These are phyloP conservation scores for Anthopleura xanthogrammica DNA, from an alignment of 92 coral and sea anemone species.

Conservation along the genomic window DNA sequence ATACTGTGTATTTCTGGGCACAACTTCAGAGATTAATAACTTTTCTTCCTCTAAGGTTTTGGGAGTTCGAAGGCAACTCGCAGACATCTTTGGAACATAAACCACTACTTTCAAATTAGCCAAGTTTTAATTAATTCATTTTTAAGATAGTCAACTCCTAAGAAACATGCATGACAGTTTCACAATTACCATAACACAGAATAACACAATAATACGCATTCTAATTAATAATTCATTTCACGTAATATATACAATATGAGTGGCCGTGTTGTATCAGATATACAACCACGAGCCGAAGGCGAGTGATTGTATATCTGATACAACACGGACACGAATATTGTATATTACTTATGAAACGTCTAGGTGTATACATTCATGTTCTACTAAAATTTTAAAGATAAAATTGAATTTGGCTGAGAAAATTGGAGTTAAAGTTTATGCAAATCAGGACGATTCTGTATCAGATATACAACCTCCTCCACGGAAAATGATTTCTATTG, in stretches of 20 bases:
- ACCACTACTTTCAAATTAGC: not conserved
- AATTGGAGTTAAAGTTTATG: no score
- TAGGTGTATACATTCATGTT: no score
- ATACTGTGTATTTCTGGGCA: slow-evolving; percentile 19
- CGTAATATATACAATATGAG: not conserved
- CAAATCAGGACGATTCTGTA: not conserved
- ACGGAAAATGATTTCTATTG: not conserved
- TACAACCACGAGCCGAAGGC: no score
- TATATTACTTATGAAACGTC: no score
- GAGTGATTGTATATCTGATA: no score
- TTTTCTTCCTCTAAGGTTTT: not conserved
- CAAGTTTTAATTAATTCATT: not conserved
- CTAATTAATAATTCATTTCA: not conserved
- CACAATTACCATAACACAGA: not conserved
- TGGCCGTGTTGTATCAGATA: no score
- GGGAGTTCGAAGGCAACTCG: not conserved
- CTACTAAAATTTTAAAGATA: no score
- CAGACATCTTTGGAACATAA: not conserved
- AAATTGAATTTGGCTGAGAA: no score
- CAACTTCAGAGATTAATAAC: not conserved
- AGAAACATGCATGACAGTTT: not conserved
- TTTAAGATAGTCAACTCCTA: not conserved
- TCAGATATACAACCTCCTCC: no score
- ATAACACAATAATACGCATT: slow-evolving; percentile 1
- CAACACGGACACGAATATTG: no score